phyloP scores from a whole-genome alignment of 2,113 vertebrate genomes.

The Nerophis lumbriciformis region DNA sequence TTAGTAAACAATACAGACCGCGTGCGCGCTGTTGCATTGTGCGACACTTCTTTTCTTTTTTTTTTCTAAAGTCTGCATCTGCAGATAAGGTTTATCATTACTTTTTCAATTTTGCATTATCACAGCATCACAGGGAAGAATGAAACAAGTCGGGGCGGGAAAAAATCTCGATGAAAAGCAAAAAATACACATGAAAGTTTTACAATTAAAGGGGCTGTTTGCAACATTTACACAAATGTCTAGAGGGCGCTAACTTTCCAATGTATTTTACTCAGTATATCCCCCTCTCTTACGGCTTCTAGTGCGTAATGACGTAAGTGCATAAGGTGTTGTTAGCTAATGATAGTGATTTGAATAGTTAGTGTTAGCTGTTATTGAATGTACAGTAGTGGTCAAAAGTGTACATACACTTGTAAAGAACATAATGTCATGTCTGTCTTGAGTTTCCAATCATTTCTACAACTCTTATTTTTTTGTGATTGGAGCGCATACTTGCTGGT shows the following conservation, averaged over 20 bases:
- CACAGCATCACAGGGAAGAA: conserved; percentile 9
- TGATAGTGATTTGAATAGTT: not conserved
- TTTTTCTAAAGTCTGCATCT: conserved; percentile 11
- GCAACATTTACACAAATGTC: no score
- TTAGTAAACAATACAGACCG: conserved; percentile 41
- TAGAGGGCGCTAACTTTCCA: no score
- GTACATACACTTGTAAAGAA: no score
- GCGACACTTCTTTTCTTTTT: conserved; percentile 4
- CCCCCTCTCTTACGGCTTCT: no score
- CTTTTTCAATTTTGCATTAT: conserved; percentile 16
- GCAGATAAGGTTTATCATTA: not conserved
- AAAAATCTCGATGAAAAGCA: not conserved
- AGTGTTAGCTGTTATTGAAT: no score
- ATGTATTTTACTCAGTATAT: no score
- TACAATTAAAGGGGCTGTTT: not conserved
- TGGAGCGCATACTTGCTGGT: no score
- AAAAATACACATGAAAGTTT: not conserved
- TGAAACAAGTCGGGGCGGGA: not conserved
- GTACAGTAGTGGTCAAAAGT: no score
- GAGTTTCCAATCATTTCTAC: no score
- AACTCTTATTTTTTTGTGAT: no score
- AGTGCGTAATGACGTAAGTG: no score
- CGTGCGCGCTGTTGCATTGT: conserved; percentile 10
- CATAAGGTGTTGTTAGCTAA: not conserved
- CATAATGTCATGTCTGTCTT: no score